Percentiles rank a stretch among this genome's conserved stretches.
These are phyloP conservation scores for Mormyrops boulengeri DNA, from an alignment of 2,797 vertebrate genomes.

Conservation along the genomic window DNA sequence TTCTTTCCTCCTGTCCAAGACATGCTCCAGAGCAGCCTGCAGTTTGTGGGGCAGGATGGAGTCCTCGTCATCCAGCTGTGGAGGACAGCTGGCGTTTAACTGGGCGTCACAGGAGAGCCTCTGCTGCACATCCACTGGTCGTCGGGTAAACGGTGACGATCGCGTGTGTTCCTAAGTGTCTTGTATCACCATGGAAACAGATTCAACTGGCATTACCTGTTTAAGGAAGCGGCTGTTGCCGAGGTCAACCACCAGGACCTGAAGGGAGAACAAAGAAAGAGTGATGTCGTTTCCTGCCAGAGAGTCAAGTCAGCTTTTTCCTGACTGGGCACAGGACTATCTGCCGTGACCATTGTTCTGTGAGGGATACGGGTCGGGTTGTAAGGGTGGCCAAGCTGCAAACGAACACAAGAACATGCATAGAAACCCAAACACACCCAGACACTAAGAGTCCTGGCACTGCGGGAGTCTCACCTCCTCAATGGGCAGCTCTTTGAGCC, in stretches of 20 bases:
- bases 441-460: neutral
- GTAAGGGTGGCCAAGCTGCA: constrained; percentile 10
- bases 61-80: constrained; percentile 92
- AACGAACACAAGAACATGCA: neutral
- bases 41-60: constrained; percentile 94
- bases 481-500: constrained; percentile 86
- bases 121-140: neutral
- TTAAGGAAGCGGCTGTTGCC: constrained; percentile 87
- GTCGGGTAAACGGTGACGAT: neutral
- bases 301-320: constrained; percentile 25
- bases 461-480: constrained; percentile 74
- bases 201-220: constrained; percentile 67
- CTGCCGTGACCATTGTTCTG: constrained; percentile 43
- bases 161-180: neutral
- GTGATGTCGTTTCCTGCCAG: constrained; percentile 53
- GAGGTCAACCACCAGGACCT: constrained; percentile 95
- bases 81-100: neutral
- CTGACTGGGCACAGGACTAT: neutral
- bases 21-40: constrained; percentile 87
- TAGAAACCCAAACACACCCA: neutral
- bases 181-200: neutral
- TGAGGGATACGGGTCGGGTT: constrained; percentile 34
- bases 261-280: constrained; percentile 39
- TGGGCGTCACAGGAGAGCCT: neutral
- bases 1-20: constrained; percentile 88